phyloP scores from a whole-genome alignment of 64 coral and sea anemone species.

The Platygyra sinensis region DNA sequence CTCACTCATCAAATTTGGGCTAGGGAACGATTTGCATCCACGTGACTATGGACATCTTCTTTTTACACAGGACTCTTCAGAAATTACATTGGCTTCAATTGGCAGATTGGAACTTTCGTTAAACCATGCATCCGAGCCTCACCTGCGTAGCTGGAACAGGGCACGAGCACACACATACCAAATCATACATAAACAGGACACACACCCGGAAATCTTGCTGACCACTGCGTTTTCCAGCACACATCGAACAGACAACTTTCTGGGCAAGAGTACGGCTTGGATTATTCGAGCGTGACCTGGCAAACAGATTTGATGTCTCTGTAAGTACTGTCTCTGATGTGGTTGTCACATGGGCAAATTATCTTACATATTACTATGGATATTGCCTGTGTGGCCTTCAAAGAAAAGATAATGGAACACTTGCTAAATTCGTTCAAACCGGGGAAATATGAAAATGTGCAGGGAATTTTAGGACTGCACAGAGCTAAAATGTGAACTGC shows the following conservation, averaged over 20 bases:
- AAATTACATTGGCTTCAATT: conserved; percentile 1
- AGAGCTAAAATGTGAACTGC: conserved; percentile 62
- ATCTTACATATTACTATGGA: conserved; percentile 36
- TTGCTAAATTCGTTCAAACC: conserved; percentile 28
- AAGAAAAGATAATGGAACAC: conserved; percentile 31
- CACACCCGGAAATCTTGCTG: too few relatives aligned
- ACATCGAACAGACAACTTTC: neutral
- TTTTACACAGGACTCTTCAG: neutral
- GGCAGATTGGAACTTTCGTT: neutral
- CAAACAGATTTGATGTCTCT: conserved; percentile 35
- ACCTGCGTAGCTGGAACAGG: too few relatives aligned
- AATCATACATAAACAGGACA: too few relatives aligned
- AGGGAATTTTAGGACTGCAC: conserved; percentile 69
- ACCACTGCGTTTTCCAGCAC: too few relatives aligned
- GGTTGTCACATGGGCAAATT: neutral
- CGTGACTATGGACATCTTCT: neutral
- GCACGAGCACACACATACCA: too few relatives aligned
- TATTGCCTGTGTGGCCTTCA: conserved; percentile 46
- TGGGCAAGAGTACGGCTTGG: conserved; percentile 8
- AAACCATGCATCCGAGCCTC: too few relatives aligned
- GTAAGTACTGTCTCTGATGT: conserved; percentile 47
- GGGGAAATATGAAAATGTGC: neutral
- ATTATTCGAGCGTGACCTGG: conserved; percentile 63
- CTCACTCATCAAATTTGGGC: too few relatives aligned
- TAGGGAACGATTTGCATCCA: too few relatives aligned